Percentiles rank a stretch among this genome's conserved stretches.
These are phyloP conservation scores for Chaenocephalus aceratus DNA, from an alignment of 2,113 vertebrate species.

Conservation along the genomic window DNA sequence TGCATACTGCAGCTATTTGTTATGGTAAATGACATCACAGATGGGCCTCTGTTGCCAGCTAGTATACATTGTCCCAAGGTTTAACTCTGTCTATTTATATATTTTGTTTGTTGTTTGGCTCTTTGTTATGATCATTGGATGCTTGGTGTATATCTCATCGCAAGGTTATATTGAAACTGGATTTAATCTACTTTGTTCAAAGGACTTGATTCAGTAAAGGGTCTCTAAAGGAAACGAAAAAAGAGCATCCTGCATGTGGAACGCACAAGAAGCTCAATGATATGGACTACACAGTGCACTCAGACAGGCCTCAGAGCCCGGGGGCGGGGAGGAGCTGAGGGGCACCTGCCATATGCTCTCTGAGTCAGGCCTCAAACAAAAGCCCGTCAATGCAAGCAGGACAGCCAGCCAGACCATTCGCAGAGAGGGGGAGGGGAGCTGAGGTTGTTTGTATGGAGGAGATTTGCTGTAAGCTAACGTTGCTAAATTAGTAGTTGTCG, in stretches of 20 bases:
- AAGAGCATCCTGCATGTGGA: slow-evolving; percentile 47
- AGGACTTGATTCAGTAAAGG: slow-evolving; percentile 15
- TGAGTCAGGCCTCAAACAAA: slow-evolving; percentile 82
- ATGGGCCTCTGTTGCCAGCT: slow-evolving; percentile 11
- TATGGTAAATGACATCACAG: slow-evolving; percentile 49
- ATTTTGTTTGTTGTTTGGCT: background rate
- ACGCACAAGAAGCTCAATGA: slow-evolving; percentile 24
- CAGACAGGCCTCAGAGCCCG: slow-evolving; percentile 54
- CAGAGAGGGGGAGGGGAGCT: slow-evolving; percentile 73
- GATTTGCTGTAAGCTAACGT: slow-evolving; percentile 1
- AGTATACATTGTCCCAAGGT: background rate
- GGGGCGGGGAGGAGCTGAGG: slow-evolving; percentile 73
- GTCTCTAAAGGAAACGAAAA: slow-evolving; percentile 19
- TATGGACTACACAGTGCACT: slow-evolving; percentile 43
- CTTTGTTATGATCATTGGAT: background rate
- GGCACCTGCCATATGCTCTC: slow-evolving; percentile 86
- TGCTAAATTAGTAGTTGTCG: slow-evolving; percentile 61
- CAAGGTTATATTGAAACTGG: background rate
- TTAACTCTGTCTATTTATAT: background rate
- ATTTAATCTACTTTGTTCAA: slow-evolving; percentile 6
- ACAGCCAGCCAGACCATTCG: slow-evolving; percentile 61
- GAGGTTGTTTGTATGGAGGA: slow-evolving; percentile 27
- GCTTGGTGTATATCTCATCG: background rate
- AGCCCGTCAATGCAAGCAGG: slow-evolving; percentile 76
- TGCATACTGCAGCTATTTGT: slow-evolving; percentile 58